Conservation (phyloP, 2,888 invertebrate genomes). For the Archaeoteleia sp. region DNA sequence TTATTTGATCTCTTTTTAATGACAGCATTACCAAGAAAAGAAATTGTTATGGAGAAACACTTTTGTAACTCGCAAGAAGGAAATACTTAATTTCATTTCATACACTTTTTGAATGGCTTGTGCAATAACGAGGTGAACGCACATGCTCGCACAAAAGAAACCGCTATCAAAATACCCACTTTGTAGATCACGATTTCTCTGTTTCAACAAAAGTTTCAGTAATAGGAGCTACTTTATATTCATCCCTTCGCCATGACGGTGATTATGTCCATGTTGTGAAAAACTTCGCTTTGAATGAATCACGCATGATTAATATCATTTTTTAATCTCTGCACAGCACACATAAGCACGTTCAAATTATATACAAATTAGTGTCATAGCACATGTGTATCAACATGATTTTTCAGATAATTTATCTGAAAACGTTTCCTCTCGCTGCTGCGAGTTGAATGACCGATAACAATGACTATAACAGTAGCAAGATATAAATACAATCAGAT, state of each 20-base stretch:
- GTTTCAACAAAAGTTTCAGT: constrained; percentile 2
- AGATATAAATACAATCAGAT: too few relatives aligned
- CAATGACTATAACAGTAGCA: too few relatives aligned
- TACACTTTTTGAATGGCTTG: not conserved
- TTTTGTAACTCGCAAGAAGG: not conserved
- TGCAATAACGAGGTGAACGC: not conserved
- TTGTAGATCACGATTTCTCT: constrained; percentile 4
- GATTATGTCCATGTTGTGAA: not conserved
- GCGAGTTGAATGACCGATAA: too few relatives aligned
- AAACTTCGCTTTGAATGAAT: not conserved
- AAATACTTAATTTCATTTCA: constrained; percentile 12
- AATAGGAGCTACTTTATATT: constrained; percentile 16
- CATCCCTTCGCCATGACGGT: not conserved
- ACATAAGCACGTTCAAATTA: too few relatives aligned
- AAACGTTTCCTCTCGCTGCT: too few relatives aligned
- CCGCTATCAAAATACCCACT: constrained; percentile 8
- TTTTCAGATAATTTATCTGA: too few relatives aligned
- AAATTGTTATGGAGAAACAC: too few relatives aligned
- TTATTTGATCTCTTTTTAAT: not conserved
- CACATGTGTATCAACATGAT: too few relatives aligned
- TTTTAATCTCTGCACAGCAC: too few relatives aligned
- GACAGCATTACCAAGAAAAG: too few relatives aligned
- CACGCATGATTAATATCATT: not conserved
- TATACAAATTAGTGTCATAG: constrained; percentile 1
- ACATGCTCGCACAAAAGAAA: constrained; percentile 13